Conservation (phyloP, 2,797 vertebrate species). For the Harpagifer antarcticus region DNA sequence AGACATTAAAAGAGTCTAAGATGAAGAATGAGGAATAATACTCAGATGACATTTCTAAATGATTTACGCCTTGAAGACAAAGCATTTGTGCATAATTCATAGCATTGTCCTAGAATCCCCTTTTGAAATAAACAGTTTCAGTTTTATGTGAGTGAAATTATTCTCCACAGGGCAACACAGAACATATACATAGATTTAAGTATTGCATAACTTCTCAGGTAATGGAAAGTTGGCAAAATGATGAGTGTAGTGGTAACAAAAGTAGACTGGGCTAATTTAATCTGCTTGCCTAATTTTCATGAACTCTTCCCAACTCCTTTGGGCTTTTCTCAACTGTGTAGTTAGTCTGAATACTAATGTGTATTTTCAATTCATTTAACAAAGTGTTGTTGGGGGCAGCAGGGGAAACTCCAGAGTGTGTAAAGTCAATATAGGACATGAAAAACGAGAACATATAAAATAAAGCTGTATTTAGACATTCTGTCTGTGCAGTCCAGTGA, state of each 20-base stretch:
- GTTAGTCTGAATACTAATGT: slow-evolving; percentile 15
- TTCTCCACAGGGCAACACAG: background rate
- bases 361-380: slow-evolving; percentile 8
- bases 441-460: background rate
- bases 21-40: slow-evolving; percentile 52
- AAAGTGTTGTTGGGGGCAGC: background rate
- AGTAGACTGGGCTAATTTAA: slow-evolving; percentile 38
- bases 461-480: background rate
- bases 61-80: slow-evolving; percentile 55
- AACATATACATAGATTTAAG: slow-evolving; percentile 1
- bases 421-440: background rate
- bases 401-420: background rate
- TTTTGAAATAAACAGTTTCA: slow-evolving; percentile 29
- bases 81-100: slow-evolving; percentile 60
- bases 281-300: slow-evolving; percentile 30
- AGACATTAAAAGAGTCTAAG: slow-evolving; percentile 34
- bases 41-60: slow-evolving; percentile 56
- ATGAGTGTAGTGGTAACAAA: slow-evolving; percentile 20
- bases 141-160: slow-evolving; percentile 25
- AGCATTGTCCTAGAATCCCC: slow-evolving; percentile 10
- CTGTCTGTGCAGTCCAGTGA: background rate
- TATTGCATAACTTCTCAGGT: slow-evolving; percentile 16
- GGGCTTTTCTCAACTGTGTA: slow-evolving; percentile 1
- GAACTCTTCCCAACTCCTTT: slow-evolving; percentile 3
- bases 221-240: background rate